Evolutionary conservation across 1,140 invertebrate species (phyloP), one percentile per base, ranked within the genome.

Genomic region (Cydia pomonella): DNA sequence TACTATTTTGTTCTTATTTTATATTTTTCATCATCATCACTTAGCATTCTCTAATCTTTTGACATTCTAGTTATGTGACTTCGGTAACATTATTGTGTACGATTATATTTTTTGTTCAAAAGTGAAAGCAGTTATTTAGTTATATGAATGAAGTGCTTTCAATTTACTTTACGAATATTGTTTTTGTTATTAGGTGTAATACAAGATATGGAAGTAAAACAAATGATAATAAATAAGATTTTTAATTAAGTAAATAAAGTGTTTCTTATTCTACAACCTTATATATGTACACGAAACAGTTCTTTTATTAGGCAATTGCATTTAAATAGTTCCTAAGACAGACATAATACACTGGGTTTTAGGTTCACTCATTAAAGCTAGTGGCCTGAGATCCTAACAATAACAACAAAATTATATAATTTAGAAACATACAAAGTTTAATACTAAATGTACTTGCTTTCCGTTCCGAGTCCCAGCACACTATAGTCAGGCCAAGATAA

Each of bases 191-290:
- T 59, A 59, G 53, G 50, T 53, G 18, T 53, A 53, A 59, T 59
- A 23, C 21, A 59, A 73, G 9, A 13, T 3, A 25, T 59, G 44
- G 33, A 73, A 69, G 27, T 69, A 33, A 69, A 69, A 69, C 64
- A 33, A 69, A 69, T 18, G n/a, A 33, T 84, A 90, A 90, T 90
- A 90, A 90, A 89, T 90, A 90, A 84, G 78, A 80, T 84, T 88
- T 91, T 87, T 86, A 87, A 81, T 76, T 87, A 87, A 79, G 12
- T 38, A 64, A 66, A 33, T 83, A 81, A 82, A 82, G 75, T 78
- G 76, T 82, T 73, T 84, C 83, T 90, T 88, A 84, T 86, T 86
- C 79, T 82, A 82, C 53, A n/a, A 72, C 33, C 77, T 80, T 78
- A 73, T 73, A 7, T 73, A 79, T 79, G 69, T 79, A 79, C 78